Percentiles rank a stretch among this genome's conserved stretches.
phyloP scores from a whole-genome alignment of 2,888 invertebrate species.

The Leucophora obtusa region DNA sequence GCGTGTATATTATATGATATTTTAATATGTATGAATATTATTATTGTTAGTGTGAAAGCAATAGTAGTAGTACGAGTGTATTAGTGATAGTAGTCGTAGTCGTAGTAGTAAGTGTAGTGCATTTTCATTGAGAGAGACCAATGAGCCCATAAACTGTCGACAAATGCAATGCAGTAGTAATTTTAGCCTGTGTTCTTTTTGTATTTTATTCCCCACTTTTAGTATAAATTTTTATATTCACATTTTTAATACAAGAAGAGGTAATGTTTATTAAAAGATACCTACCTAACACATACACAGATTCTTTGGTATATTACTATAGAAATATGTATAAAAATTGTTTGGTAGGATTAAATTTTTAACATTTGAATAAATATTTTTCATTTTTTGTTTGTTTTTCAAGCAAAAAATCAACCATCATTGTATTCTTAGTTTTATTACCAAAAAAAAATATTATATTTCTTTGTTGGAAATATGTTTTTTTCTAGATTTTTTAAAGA shows the following conservation, averaged over 20 bases:
- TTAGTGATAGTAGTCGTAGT: constrained; percentile 12
- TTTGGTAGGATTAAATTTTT: constrained; percentile 40
- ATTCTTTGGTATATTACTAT: not conserved
- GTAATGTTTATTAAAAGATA: constrained; percentile 58
- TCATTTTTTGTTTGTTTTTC: not conserved
- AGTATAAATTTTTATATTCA: not conserved
- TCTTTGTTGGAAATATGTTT: constrained; percentile 5
- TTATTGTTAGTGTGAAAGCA: too few relatives aligned
- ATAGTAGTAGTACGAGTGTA: too few relatives aligned
- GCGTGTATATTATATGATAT: too few relatives aligned
- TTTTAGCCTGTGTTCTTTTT: constrained; percentile 15
- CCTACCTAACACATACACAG: not conserved
- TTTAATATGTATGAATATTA: too few relatives aligned
- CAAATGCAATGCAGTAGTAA: constrained; percentile 58
- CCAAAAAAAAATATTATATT: constrained; percentile 8
- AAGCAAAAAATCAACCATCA: not conserved
- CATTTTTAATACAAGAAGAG: constrained; percentile 39
- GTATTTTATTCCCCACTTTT: not conserved
- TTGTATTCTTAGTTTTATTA: constrained; percentile 24
- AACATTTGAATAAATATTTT: constrained; percentile 14
- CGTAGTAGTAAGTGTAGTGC: constrained; percentile 31
- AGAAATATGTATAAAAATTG: not conserved
- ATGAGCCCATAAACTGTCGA: constrained; percentile 64
- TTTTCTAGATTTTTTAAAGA: constrained; percentile 30
- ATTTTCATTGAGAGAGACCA: constrained; percentile 59